A percentile compares a stretch with the other conserved stretches of the same genome.
Evolutionary conservation across 2,888 invertebrate species (phyloP).

Genomic region (Agonopterix arenella): DNA sequence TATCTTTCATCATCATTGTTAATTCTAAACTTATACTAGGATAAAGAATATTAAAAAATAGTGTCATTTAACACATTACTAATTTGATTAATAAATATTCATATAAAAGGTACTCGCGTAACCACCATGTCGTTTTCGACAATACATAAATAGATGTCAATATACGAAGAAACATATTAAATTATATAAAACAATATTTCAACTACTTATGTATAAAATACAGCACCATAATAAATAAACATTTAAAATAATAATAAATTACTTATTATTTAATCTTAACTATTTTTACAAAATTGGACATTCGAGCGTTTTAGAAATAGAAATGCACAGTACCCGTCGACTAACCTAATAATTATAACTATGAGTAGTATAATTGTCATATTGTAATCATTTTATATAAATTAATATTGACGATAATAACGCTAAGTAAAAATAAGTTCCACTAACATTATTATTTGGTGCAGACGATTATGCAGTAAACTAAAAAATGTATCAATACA

Average conservation of each 20-base stretch:
- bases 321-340: conserved; percentile 76
- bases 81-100: conserved; percentile 31
- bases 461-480: conserved; percentile 29
- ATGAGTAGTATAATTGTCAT: conserved; percentile 12
- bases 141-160: conserved; percentile 24
- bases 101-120: conserved; percentile 72
- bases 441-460: conserved; percentile 37
- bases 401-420: no score
- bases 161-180: conserved; percentile 23
- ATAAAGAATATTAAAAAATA: conserved; percentile 9
- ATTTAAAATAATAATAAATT: conserved; percentile 24
- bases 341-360: conserved; percentile 46
- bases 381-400: not conserved
- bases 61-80: conserved; percentile 21
- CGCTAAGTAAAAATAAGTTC: conserved; percentile 4
- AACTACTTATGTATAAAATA: conserved; percentile 31
- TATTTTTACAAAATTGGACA: conserved; percentile 72
- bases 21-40: conserved; percentile 16
- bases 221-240: conserved; percentile 48
- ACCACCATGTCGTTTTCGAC: conserved; percentile 54
- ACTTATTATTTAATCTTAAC: conserved; percentile 24
- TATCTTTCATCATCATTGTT: conserved; percentile 25
- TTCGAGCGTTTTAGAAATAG: conserved; percentile 39
- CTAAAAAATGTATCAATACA: conserved; percentile 22
- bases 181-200: conserved; percentile 24